phyloP scores from a whole-genome alignment of 2,888 invertebrate species.

The Dorcus parallelipipedus region DNA sequence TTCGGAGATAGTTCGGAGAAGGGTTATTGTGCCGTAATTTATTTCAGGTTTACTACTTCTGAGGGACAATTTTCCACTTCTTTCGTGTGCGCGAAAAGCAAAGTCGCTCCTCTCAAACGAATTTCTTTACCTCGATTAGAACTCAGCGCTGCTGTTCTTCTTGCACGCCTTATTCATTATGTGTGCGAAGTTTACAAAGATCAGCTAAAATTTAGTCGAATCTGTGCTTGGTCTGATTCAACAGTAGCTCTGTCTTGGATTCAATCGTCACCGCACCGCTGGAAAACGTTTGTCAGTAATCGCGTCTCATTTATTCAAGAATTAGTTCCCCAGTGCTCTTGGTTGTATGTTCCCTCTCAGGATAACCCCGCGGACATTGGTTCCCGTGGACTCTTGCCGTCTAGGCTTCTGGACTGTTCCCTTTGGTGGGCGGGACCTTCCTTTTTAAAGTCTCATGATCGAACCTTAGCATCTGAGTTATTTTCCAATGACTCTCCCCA shows the following conservation, averaged over 20 bases:
- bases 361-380: slow-evolving; percentile 14
- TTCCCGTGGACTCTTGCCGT: slow-evolving; percentile 13
- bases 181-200: background rate
- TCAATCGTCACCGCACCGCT: slow-evolving; percentile 13
- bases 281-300: slow-evolving; percentile 21
- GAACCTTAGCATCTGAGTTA: no score
- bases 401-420: background rate
- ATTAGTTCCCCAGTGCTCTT: background rate
- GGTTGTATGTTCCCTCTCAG: slow-evolving; percentile 9
- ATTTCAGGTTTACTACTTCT: background rate
- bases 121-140: slow-evolving; percentile 14
- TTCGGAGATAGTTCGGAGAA: slow-evolving; percentile 12
- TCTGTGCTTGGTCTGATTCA: slow-evolving; percentile 21
- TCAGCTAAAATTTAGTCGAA: background rate
- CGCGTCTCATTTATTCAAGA: slow-evolving; percentile 15
- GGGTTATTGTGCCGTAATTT: slow-evolving; percentile 11
- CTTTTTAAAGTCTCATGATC: no score
- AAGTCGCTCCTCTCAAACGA: slow-evolving; percentile 13
- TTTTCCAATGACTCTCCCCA: no score
- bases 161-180: background rate
- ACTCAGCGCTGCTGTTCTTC: slow-evolving; percentile 9
- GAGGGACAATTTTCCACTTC: background rate
- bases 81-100: slow-evolving; percentile 11
- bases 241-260: slow-evolving; percentile 18
- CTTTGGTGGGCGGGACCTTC: slow-evolving; percentile 2